Conservation (phyloP, 2,888 invertebrate species). For the Gonocerus acuteangulatus region DNA sequence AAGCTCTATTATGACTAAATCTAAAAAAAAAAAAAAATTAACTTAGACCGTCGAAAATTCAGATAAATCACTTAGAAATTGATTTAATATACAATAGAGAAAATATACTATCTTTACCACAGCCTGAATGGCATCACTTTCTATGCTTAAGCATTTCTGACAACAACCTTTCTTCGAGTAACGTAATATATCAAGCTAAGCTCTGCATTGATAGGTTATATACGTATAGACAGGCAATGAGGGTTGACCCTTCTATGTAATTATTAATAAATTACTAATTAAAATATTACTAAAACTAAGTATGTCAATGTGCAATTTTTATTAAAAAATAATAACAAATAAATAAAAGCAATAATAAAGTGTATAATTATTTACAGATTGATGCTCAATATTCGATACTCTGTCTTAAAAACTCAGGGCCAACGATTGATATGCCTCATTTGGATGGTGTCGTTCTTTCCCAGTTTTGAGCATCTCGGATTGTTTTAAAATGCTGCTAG, state of each 20-base stretch:
- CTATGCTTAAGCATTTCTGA: slow-evolving; percentile 24
- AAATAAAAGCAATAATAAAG: background rate
- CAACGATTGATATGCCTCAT: slow-evolving; percentile 8
- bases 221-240: slow-evolving; percentile 25
- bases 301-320: background rate
- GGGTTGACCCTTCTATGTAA: slow-evolving; percentile 1
- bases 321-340: background rate
- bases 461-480: slow-evolving; percentile 11
- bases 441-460: background rate
- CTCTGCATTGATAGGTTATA: slow-evolving; percentile 18
- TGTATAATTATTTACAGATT: slow-evolving; percentile 4
- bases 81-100: slow-evolving; percentile 17
- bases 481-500: background rate
- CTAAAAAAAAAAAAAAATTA: slow-evolving; percentile 29
- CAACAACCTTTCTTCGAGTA: slow-evolving; percentile 8
- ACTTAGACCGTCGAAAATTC: slow-evolving; percentile 30
- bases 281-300: background rate
- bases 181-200: slow-evolving; percentile 16
- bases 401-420: too few species aligned
- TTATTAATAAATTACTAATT: background rate
- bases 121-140: slow-evolving; percentile 29
- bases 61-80: slow-evolving; percentile 22
- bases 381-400: background rate
- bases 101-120: slow-evolving; percentile 29
- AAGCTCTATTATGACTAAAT: slow-evolving; percentile 31